These are phyloP conservation scores for Novumbra hubbsi DNA, from an alignment of 2,797 vertebrate genomes.

Conservation along the genomic window DNA sequence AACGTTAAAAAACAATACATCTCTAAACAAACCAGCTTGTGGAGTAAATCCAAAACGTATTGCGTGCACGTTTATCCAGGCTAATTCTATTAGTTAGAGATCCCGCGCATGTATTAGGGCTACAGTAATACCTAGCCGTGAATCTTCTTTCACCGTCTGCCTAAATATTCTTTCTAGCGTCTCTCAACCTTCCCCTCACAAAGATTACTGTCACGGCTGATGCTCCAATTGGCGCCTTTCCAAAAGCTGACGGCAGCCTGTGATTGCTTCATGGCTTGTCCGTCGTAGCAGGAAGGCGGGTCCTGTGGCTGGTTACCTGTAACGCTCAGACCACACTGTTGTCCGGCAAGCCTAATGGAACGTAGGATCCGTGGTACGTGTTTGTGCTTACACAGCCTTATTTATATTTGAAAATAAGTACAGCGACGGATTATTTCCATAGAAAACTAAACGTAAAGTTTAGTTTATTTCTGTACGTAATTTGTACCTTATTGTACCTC, in stretches of 20 bases:
- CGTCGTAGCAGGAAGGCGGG: conserved; percentile 14
- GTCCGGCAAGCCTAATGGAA: not conserved
- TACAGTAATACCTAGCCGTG: not conserved
- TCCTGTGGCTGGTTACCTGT: conserved; percentile 18
- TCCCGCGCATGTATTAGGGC: not conserved
- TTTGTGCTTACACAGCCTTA: not conserved
- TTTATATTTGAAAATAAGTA: not conserved
- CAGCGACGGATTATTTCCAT: not conserved
- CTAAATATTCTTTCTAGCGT: conserved; percentile 14
- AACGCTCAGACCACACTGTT: not conserved
- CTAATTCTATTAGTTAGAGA: not conserved
- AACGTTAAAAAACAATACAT: not conserved
- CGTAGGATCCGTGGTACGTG: conserved; percentile 35
- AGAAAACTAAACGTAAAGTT: not conserved
- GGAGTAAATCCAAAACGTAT: too few species aligned
- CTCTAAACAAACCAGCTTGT: not conserved
- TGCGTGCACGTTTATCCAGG: not conserved
- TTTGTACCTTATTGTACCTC: not conserved
- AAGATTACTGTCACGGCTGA: conserved; percentile 17
- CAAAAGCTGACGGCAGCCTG: not conserved
- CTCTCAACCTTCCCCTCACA: conserved; percentile 26
- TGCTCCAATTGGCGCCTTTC: conserved; percentile 41
- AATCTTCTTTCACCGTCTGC: conserved; percentile 2
- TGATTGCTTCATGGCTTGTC: conserved; percentile 27
- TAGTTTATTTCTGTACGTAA: not conserved